Evolutionary conservation across 2,888 invertebrate species (phyloP), one percentile per base, ranked within the genome.

Genomic region (Lasioglossum figueresi): DNA sequence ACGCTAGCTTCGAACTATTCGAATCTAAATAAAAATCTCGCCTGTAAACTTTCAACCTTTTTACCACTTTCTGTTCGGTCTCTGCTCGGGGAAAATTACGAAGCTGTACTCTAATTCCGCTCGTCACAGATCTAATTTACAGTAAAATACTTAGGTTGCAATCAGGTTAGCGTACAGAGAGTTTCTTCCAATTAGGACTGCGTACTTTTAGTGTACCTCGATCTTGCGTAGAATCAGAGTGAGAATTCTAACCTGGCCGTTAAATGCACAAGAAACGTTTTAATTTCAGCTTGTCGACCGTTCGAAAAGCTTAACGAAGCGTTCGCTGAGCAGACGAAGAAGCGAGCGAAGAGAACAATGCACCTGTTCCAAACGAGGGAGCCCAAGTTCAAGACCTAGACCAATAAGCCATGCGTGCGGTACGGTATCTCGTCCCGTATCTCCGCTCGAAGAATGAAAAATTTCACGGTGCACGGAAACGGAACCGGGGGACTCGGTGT

Each of bases 381-480:
- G n/a, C 23, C 16, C 31, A 68, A 66, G 52, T 56, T n/a, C 40
- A 52, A 45, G 45, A 45, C n/a, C 23, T 14, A n/a, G 12, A 12
- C 40, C 48, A 40, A 66, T 31, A 31, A 48, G 43, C 37, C 14
- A 27, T 8, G 43, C 31, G n/a, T 19, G 66, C n/a, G 43, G 23
- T 34, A 70, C 40, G n/a, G n/a, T 70, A 34, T 68, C 56, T 63
- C 23, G 31, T 16, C 23, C 34, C 14, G 45, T 40, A 52, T 43
- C 68, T 68, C 48, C 31, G 48, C 27, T 16, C 23, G n/a, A 56
- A 71, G 5, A 45, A 31, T 37, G 14, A 31, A n/a, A 27, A 56
- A 76, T 48, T 77, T 76, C 14, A 82, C 68, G n/a, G 77, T 59
- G 37, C 56, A 2, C 56, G 68, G 66, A n/a, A 45, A 72, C 56